Evolutionary conservation across 1,140 invertebrate genomes (phyloP).

Genomic region (Drosophila tropicalis): DNA sequence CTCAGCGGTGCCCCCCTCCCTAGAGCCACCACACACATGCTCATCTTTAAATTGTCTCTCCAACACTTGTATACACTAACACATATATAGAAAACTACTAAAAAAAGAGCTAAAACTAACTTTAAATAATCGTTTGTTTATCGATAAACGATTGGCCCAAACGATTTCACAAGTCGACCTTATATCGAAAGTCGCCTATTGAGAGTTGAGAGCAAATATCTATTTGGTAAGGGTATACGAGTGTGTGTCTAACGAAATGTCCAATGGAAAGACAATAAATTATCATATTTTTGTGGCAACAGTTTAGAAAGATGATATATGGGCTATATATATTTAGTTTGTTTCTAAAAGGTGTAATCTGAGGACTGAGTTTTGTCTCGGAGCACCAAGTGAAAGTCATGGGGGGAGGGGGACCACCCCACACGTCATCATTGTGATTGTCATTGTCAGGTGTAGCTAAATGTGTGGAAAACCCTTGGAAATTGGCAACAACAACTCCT

Average conservation of each 20-base stretch:
- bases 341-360: conserved; percentile 53
- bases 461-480: not conserved
- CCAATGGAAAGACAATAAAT: not conserved
- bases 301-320: conserved; percentile 62
- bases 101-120: too few relatives aligned
- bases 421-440: too few relatives aligned
- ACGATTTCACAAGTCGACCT: too few relatives aligned
- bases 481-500: not conserved
- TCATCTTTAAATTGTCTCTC: not conserved
- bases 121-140: too few relatives aligned
- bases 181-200: too few relatives aligned
- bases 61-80: not conserved
- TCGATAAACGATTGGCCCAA: too few relatives aligned
- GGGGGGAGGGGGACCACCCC: not conserved
- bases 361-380: conserved; percentile 33
- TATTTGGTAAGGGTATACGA: conserved; percentile 6
- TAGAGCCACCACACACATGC: not conserved
- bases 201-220: too few relatives aligned
- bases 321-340: conserved; percentile 50
- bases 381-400: conserved; percentile 5
- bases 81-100: too few relatives aligned
- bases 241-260: too few relatives aligned
- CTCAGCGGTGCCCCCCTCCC: not conserved
- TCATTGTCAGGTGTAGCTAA: conserved; percentile 5
- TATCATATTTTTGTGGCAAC: conserved; percentile 19